Conservation (phyloP, 1,140 invertebrate genomes). For the Leptinotarsa defecta region DNA sequence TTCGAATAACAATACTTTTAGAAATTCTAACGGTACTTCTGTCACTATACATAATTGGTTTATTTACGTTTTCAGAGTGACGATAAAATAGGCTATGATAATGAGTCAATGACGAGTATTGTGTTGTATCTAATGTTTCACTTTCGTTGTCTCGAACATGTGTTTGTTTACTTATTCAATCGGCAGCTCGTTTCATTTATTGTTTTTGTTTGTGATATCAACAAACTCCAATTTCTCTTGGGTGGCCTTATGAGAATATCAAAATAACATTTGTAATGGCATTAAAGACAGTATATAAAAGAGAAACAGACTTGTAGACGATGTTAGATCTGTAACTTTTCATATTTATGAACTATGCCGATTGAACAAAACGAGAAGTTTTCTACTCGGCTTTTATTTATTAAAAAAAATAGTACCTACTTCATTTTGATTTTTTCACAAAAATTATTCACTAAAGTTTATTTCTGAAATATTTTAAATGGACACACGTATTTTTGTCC, state of each 20-base stretch:
- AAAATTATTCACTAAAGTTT: too few species aligned
- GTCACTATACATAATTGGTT: neutral
- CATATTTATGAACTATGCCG: too few species aligned
- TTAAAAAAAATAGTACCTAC: too few species aligned
- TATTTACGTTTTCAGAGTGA: neutral
- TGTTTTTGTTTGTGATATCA: neutral
- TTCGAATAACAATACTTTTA: neutral
- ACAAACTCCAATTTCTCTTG: neutral
- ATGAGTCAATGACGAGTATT: neutral
- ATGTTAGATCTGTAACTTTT: too few species aligned
- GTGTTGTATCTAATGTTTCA: neutral
- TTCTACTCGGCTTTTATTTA: too few species aligned
- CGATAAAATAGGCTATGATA: neutral
- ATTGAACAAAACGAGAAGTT: too few species aligned
- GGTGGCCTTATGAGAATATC: too few species aligned
- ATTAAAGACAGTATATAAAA: neutral
- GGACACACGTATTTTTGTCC: too few species aligned
- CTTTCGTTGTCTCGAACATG: neutral
- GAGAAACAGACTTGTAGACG: too few species aligned
- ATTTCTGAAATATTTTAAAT: too few species aligned
- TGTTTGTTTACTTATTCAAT: constrained; percentile 16
- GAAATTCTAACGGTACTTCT: constrained; percentile 3
- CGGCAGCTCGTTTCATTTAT: neutral
- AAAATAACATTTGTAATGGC: neutral
- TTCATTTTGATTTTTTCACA: too few species aligned